Evolutionary conservation across 2,113 vertebrate species (phyloP).

Genomic region (Spilogale gracilis): DNA sequence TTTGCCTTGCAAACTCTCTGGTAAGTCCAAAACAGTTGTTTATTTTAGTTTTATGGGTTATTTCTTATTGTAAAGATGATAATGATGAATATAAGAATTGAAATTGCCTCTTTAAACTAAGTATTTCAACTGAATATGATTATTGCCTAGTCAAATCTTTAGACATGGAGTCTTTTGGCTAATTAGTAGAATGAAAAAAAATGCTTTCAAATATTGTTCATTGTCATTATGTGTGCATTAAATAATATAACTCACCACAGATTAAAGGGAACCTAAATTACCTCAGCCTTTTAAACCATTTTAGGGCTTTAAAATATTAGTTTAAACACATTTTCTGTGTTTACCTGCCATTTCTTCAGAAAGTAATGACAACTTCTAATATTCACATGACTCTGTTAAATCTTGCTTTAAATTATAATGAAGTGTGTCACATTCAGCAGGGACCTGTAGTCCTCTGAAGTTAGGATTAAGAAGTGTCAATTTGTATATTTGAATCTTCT

Average conservation of each 20-base stretch:
- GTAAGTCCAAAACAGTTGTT: neutral
- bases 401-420: constrained; percentile 42
- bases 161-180: neutral
- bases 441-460: neutral
- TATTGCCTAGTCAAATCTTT: neutral
- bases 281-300: neutral
- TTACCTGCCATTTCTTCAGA: constrained; percentile 52
- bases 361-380: neutral
- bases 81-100: neutral
- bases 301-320: constrained; percentile 3
- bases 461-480: neutral
- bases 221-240: neutral
- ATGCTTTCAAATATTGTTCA: neutral
- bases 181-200: neutral
- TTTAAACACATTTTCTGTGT: neutral
- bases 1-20: neutral
- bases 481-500: neutral
- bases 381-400: constrained; percentile 36
- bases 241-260: neutral
- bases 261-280: neutral
- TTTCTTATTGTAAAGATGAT: neutral
- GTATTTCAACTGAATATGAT: neutral
- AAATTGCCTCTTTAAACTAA: neutral
- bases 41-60: neutral
- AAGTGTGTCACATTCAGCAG: accelerated